These are phyloP conservation scores for Drosophila prolongata DNA, from an alignment of 2,888 invertebrate genomes.

Conservation along the genomic window DNA sequence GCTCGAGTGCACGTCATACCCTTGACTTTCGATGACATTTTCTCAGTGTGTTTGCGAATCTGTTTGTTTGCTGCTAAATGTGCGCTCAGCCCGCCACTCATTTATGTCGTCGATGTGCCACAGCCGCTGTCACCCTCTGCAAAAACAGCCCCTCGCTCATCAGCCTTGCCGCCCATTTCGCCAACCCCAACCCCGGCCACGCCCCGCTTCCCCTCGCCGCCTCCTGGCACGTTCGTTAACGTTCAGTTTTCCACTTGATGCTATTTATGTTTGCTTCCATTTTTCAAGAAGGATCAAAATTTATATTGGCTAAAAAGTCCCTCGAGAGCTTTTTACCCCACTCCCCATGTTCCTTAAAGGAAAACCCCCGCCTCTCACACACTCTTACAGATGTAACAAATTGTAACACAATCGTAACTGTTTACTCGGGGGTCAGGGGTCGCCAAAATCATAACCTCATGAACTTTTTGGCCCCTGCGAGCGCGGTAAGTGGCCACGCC, in stretches of 20 bases:
- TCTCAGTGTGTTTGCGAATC: constrained; percentile 51
- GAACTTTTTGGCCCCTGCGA: constrained; percentile 53
- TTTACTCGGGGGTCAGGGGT: constrained; percentile 65
- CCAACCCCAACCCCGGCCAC: constrained; percentile 9
- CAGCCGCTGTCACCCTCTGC: constrained; percentile 35
- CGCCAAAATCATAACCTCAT: constrained; percentile 73
- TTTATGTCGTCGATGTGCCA: constrained; percentile 74
- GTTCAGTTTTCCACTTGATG: constrained; percentile 78
- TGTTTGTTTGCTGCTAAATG: constrained; percentile 78
- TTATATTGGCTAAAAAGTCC: constrained; percentile 84
- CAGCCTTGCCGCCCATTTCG: constrained; percentile 21
- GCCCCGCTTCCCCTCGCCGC: background rate
- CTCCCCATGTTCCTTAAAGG: background rate
- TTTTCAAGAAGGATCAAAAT: constrained; percentile 83
- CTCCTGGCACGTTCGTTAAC: constrained; percentile 69
- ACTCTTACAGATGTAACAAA: constrained; percentile 84
- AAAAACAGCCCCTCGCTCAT: constrained; percentile 19
- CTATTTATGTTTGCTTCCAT: constrained; percentile 82
- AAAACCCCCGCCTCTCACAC: constrained; percentile 47
- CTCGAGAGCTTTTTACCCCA: constrained; percentile 80
- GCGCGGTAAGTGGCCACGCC: constrained; percentile 46
- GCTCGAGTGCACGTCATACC: constrained; percentile 22
- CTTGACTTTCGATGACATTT: constrained; percentile 33
- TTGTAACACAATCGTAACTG: constrained; percentile 82
- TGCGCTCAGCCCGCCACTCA: constrained; percentile 76